A percentile compares a stretch with the other conserved stretches of the same genome.
These are phyloP conservation scores for Cydia pomonella DNA, from an alignment of 1,140 invertebrate species.

Conservation along the genomic window DNA sequence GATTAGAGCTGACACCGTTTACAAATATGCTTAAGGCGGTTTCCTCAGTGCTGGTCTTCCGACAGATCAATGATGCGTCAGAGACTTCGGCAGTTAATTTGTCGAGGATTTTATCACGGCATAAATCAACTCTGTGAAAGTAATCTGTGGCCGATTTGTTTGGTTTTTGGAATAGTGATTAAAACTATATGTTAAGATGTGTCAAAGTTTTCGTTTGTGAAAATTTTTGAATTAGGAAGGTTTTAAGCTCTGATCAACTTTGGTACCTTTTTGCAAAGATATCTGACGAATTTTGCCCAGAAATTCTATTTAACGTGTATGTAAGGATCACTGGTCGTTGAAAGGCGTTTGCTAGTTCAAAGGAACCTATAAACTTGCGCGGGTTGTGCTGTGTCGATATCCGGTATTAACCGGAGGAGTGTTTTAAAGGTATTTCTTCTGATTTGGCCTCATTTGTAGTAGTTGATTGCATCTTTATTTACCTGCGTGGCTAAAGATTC, in stretches of 20 bases:
- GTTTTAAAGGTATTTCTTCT: not conserved
- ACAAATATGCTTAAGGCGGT: conserved; percentile 35
- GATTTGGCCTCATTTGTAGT: not conserved
- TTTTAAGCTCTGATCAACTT: conserved; percentile 21
- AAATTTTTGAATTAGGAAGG: conserved; percentile 35
- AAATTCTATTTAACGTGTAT: conserved; percentile 38
- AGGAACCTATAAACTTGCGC: not conserved
- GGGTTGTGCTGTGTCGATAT: not conserved
- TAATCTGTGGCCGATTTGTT: conserved; percentile 34
- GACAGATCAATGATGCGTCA: conserved; percentile 11
- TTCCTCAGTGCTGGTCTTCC: conserved; percentile 34
- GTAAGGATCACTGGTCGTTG: conserved; percentile 24
- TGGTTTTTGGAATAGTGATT: conserved; percentile 36
- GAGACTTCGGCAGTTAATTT: conserved; percentile 37
- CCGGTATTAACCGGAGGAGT: not conserved
- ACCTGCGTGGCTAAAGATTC: not conserved
- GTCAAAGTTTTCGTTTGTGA: conserved; percentile 37
- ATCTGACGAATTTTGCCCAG: conserved; percentile 21
- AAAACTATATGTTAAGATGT: conserved; percentile 38
- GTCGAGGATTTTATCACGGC: conserved; percentile 37
- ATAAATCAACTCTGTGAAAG: conserved; percentile 37
- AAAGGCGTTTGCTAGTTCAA: not conserved
- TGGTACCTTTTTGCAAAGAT: conserved; percentile 23
- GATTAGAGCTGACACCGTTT: conserved; percentile 34
- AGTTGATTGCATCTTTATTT: not conserved